These are phyloP conservation scores for Cataglyphis albicans DNA, from an alignment of 2,888 invertebrate genomes.

Conservation along the genomic window DNA sequence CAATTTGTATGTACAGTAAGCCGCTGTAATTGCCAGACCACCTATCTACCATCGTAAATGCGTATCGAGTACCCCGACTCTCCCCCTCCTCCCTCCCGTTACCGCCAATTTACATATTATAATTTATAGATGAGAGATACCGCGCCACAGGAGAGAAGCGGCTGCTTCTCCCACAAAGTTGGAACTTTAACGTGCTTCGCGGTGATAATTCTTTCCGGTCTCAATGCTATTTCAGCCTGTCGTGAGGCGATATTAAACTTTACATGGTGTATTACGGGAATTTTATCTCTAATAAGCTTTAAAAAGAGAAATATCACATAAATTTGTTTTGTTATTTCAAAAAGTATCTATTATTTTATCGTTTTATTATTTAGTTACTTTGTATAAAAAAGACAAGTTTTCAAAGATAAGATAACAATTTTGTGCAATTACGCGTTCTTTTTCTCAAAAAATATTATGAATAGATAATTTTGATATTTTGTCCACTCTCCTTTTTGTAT, in stretches of 20 bases:
- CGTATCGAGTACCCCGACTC: conserved; percentile 62
- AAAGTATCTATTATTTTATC: background rate
- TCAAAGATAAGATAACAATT: background rate
- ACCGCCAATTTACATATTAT: conserved; percentile 80
- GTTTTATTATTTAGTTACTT: background rate
- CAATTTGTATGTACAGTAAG: conserved; percentile 82
- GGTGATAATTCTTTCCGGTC: conserved; percentile 58
- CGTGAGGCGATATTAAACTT: conserved; percentile 36
- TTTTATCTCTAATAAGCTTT: conserved; percentile 19
- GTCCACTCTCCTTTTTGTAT: background rate
- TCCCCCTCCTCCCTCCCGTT: conserved; percentile 35
- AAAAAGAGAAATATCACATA: background rate
- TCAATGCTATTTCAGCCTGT: conserved; percentile 21
- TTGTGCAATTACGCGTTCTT: background rate
- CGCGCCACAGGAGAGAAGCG: conserved; percentile 53
- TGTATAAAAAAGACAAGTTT: background rate
- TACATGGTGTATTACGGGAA: conserved; percentile 17
- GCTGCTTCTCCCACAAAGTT: conserved; percentile 48
- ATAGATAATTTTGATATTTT: background rate
- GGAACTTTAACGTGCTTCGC: conserved; percentile 57
- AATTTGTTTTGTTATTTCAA: background rate
- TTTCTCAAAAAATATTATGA: background rate
- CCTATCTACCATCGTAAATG: conserved; percentile 75
- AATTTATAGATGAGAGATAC: conserved; percentile 81
- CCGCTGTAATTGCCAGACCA: conserved; percentile 80